Conservation (phyloP, 2,797 vertebrate genomes). For the Dallia pectoralis region DNA sequence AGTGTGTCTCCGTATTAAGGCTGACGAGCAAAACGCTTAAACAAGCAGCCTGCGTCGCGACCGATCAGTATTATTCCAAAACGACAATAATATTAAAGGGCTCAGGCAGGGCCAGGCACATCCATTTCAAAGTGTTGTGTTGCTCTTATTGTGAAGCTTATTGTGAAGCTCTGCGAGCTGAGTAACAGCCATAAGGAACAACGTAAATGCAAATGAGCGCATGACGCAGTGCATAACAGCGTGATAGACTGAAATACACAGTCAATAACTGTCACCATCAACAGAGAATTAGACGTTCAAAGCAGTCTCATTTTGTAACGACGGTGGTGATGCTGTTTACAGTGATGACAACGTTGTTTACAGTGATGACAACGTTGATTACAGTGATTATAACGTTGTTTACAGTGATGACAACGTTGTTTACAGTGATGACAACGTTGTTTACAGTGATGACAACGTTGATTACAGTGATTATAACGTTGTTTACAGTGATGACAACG, state of each 20-base stretch:
- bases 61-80: constrained; percentile 37
- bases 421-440: too few species aligned
- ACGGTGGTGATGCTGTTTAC: neutral
- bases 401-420: too few species aligned
- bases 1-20: constrained; percentile 45
- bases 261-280: constrained; percentile 22
- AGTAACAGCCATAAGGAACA: constrained; percentile 62
- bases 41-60: constrained; percentile 39
- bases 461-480: too few species aligned
- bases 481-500: too few species aligned
- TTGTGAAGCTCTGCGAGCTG: constrained; percentile 55
- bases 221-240: constrained; percentile 46
- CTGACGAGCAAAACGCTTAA: constrained; percentile 45
- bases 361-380: too few species aligned
- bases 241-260: constrained; percentile 21
- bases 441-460: too few species aligned
- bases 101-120: constrained; percentile 23
- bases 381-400: too few species aligned
- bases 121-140: constrained; percentile 21
- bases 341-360: too few species aligned
- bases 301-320: constrained; percentile 29
- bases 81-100: constrained; percentile 26
- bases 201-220: constrained; percentile 59
- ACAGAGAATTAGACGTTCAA: constrained; percentile 12
- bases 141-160: constrained; percentile 52